Evolutionary conservation across 2,888 invertebrate species (phyloP).

Genomic region (Drosophila nigricruria): DNA sequence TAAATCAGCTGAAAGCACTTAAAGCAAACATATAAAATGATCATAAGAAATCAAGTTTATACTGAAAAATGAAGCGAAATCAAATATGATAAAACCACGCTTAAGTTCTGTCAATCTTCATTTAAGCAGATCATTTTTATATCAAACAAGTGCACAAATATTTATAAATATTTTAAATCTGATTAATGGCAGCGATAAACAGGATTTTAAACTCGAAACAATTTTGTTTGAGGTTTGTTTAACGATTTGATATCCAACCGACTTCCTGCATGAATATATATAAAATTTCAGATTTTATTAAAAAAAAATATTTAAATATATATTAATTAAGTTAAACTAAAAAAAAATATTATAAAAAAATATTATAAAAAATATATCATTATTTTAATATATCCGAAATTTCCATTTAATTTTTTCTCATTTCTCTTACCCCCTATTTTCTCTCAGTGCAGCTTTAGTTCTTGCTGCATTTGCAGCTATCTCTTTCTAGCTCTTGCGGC

Average conservation of each 20-base stretch:
- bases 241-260: neutral
- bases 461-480: slow-evolving; percentile 11
- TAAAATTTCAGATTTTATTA: too few species aligned
- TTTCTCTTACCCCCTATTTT: neutral
- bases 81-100: neutral
- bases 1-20: neutral
- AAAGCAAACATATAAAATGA: neutral
- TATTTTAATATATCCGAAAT: too few species aligned
- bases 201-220: neutral
- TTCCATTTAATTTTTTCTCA: too few species aligned
- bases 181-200: slow-evolving; percentile 4
- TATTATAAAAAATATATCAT: too few species aligned
- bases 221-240: neutral
- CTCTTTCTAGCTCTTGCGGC: slow-evolving; percentile 1
- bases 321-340: too few species aligned
- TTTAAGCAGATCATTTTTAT: neutral
- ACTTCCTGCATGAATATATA: slow-evolving; percentile 1
- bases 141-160: neutral
- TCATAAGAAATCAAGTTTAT: neutral
- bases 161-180: neutral
- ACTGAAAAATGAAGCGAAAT: neutral
- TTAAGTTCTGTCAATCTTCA: neutral
- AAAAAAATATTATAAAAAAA: too few species aligned
- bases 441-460: slow-evolving; percentile 11
- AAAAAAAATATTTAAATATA: too few species aligned